phyloP scores from a whole-genome alignment of 2,888 invertebrate genomes.

The Notodromas monacha region DNA sequence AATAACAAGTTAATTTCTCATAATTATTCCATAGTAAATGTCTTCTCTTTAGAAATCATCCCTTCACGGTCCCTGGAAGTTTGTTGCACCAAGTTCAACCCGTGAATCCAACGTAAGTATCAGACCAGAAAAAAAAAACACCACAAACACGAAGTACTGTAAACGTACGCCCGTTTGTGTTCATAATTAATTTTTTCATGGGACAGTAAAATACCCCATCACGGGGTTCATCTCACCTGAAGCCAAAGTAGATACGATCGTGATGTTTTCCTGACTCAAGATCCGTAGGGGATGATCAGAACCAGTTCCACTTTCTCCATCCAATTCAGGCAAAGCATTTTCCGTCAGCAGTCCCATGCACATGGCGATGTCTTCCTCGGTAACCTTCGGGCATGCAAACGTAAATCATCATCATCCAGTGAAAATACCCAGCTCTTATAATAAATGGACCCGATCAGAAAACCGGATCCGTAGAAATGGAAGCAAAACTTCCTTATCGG shows the following conservation, averaged over 20 bases:
- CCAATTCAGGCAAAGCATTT: slow-evolving; percentile 33
- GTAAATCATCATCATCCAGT: no score
- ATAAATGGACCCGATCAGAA: no score
- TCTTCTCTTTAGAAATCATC: no score
- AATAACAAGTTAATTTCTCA: no score
- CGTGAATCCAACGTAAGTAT: no score
- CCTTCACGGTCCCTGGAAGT: no score
- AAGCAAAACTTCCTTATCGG: no score
- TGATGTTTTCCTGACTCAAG: slow-evolving; percentile 61
- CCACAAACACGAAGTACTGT: not conserved
- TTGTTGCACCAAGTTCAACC: not conserved
- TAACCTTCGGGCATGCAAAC: no score
- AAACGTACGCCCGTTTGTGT: not conserved
- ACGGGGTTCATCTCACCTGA: slow-evolving; percentile 24
- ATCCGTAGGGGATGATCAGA: slow-evolving; percentile 62
- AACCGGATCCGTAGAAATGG: no score
- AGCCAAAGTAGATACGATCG: slow-evolving; percentile 59
- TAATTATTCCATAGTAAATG: no score
- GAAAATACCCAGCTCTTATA: no score
- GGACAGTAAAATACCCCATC: no score
- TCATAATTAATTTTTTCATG: not conserved
- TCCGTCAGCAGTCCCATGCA: slow-evolving; percentile 36
- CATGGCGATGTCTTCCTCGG: slow-evolving; percentile 63
- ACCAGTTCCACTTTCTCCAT: slow-evolving; percentile 30
- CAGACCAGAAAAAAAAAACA: not conserved